Base-by-base conservation (phyloP, 2,888 invertebrate species). In the Noctua fimbriata region DNA sequence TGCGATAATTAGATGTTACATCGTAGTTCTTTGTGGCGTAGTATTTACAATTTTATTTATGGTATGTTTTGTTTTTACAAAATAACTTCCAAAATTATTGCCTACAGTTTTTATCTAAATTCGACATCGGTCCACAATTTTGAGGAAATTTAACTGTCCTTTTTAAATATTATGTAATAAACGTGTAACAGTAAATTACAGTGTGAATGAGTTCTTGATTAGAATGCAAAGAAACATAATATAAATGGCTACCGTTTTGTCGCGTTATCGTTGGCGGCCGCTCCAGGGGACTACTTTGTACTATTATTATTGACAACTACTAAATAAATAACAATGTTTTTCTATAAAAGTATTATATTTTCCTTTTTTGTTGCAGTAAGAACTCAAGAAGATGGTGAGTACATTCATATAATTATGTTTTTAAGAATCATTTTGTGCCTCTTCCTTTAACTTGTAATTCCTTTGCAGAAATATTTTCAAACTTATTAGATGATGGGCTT, bases 261-360 rank as follows among this genome's bases (percentile, higher is more conserved):
- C 71, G 71, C 36, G 75, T 81, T 88, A 88, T 86, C 89, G 83
- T 60, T 72, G 84, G 81, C 79, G 75, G 58, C 71, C 41, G 75
- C 78, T 79, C 55, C 70, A 67, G 41, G 73, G 69, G 73, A 84
- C 75, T 69, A 67, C 74, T 60, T 67, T 60, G 12, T 70, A 74
- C 58, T 28, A 60, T 32, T 66, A 36, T 66, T 60, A 36, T 36
- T 36, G 2, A 1, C 2, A 3, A 73, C 60, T 49, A 49, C 6
- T 18, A 69, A 24, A 73, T 60, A 10, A 63, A 60, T 41, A 69
- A 82, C 69, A 70, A 88, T 88, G 88, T 60, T 76, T 73, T 66
- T 69, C 47, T 71, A 55, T 72, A 71, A 71, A 44, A 79, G 16
- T 79, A 49, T 80, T 28, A 41, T 79, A 69, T 69, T 80, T 47